Evolutionary conservation across 1,140 invertebrate species (phyloP), one percentile per base, ranked within the genome.

Genomic region (Penaeus chinensis): DNA sequence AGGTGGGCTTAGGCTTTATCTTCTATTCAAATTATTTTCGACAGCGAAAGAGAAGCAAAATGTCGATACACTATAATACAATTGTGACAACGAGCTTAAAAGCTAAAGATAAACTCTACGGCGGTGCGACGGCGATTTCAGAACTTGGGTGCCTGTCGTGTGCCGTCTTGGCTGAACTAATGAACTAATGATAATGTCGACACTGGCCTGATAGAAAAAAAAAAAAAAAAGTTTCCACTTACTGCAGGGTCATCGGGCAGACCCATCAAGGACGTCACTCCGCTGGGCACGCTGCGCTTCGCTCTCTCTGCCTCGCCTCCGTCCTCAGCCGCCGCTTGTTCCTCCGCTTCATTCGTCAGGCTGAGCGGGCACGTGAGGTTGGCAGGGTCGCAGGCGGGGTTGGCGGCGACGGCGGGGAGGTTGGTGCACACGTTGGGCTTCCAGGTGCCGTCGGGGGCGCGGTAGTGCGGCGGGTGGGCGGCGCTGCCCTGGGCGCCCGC

Each of bases 391-490:
- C 89, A 90, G 54, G 22, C 32, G 27, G 79, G 37, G 24, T 62
- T 66, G 74, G 80, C n/a, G 10, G 65, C 37, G 27, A 85, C 62
- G 10, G 83, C 62, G 3, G 82, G 65, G 42, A 86, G 77, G 84
- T 90, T 87, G 42, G 85, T 82, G 71, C 89, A 90, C 66, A 87
- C 85, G 78, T 82, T 90, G 77, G 89, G 87, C 37, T 62, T 82
- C 89, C 89, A 90, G 65, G 80, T n/a, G 61, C 79, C 89, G 78
- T 86, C 85, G 37, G 84, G 83, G 79, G 86, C 83, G 11, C 87
- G 78, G 87, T 90, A 88, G 76, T 91, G 89, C 3, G 89, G 78
- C 13, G 91, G 91, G 81, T 91, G 91, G 71, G 89, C 87, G 2
- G 82, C 62, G 89, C 90, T 91, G 4, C 83, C 88, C 19, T 71